Percentiles rank a stretch among this genome's conserved stretches.
phyloP scores from a whole-genome alignment of 2,888 invertebrate genomes.

The Octodonta nipae region DNA sequence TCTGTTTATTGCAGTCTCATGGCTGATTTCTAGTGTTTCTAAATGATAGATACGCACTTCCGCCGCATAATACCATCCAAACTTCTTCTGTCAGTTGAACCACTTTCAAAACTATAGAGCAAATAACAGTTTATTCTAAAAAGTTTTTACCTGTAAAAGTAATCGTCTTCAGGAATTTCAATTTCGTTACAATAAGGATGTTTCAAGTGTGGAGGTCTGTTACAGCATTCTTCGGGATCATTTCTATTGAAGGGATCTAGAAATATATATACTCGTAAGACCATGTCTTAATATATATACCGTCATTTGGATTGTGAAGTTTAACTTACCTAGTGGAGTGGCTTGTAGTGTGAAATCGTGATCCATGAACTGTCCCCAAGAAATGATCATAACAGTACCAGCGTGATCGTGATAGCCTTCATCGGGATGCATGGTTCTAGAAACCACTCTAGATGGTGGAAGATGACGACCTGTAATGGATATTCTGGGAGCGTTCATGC shows the following conservation, averaged over 20 bases:
- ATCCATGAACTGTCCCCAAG: conserved; percentile 93
- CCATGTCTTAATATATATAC: neutral
- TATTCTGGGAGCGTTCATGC: conserved; percentile 71
- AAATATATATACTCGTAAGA: too few relatives aligned
- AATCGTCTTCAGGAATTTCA: conserved; percentile 74
- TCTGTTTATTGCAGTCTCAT: too few relatives aligned
- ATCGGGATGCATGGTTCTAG: conserved; percentile 83
- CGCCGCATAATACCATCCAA: too few relatives aligned
- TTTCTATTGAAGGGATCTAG: conserved; percentile 73
- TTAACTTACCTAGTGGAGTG: conserved; percentile 65
- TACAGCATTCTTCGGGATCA: conserved; percentile 83
- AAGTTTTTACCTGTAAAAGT: conserved; percentile 54
- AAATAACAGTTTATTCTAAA: neutral
- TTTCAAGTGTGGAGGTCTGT: conserved; percentile 64
- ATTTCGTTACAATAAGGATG: conserved; percentile 89
- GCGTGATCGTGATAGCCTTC: conserved; percentile 89
- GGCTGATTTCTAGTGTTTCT: too few relatives aligned
- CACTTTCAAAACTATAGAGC: neutral
- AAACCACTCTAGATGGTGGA: conserved; percentile 72
- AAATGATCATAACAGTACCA: conserved; percentile 83
- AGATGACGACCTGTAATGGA: conserved; percentile 63
- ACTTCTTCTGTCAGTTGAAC: too few relatives aligned
- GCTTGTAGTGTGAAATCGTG: conserved; percentile 83
- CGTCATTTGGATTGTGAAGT: too few relatives aligned
- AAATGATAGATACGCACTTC: too few relatives aligned